A percentile compares a stretch with the other conserved stretches of the same genome.
These are phyloP conservation scores for Mandrillus leucophaeus DNA, from an alignment of 2,113 vertebrate genomes.

Conservation along the genomic window DNA sequence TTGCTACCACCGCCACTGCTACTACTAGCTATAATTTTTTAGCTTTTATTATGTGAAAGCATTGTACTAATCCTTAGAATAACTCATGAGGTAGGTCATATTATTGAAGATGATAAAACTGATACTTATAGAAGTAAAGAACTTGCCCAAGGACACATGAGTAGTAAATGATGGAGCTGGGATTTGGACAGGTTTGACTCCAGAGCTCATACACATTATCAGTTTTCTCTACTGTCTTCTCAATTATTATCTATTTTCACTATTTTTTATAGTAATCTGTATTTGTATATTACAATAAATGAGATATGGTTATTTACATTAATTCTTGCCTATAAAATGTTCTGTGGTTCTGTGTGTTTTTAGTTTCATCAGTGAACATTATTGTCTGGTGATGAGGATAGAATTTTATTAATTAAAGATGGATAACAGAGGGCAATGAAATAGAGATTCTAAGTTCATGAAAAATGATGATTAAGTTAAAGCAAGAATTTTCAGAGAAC, in stretches of 20 bases:
- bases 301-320: not conserved
- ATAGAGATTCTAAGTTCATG: slow-evolving; percentile 9
- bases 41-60: not conserved
- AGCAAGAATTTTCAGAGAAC: not conserved
- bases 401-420: not conserved
- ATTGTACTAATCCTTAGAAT: not conserved
- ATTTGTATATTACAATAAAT: not conserved
- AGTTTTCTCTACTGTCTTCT: not conserved
- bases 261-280: not conserved
- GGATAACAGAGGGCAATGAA: not conserved
- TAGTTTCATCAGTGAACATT: not conserved
- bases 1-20: not conserved
- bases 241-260: not conserved
- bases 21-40: not conserved
- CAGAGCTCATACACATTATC: not conserved
- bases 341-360: not conserved
- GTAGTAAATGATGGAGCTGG: not conserved
- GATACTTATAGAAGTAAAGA: not conserved
- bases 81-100: not conserved
- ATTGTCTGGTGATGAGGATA: not conserved
- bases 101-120: not conserved
- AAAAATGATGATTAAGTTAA: not conserved
- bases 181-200: not conserved
- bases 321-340: not conserved
- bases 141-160: not conserved